A percentile compares a stretch with the other conserved stretches of the same genome.
Evolutionary conservation across 1,140 invertebrate species (phyloP).

Genomic region (Rhyzopertha dominica): DNA sequence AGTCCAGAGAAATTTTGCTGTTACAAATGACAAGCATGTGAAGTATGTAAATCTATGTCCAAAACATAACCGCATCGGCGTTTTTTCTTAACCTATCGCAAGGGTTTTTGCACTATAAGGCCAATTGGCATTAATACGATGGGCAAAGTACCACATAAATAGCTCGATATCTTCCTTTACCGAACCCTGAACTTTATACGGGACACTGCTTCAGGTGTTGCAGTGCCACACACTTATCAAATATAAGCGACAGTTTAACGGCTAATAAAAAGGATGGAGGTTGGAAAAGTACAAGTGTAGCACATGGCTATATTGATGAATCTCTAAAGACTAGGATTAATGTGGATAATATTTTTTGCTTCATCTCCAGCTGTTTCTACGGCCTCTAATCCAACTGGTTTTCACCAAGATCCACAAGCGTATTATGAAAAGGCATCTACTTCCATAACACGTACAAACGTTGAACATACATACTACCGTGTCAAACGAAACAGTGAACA

Average conservation of each 20-base stretch:
- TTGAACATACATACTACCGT: too few species aligned
- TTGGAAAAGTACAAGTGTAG: constrained; percentile 12
- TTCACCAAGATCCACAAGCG: too few species aligned
- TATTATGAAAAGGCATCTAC: too few species aligned
- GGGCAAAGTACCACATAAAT: constrained; percentile 10
- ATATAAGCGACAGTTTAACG: constrained; percentile 8
- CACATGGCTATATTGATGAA: constrained; percentile 11
- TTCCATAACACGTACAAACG: too few species aligned
- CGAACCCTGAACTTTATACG: constrained; percentile 2
- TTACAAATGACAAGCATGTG: constrained; percentile 10
- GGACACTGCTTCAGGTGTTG: constrained; percentile 5
- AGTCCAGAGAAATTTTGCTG: constrained; percentile 11
- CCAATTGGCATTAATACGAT: constrained; percentile 18
- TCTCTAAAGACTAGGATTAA: constrained; percentile 8
- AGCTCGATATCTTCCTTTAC: constrained; percentile 5
- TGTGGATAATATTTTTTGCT: too few species aligned
- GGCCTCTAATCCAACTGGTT: too few species aligned
- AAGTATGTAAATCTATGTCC: constrained; percentile 12
- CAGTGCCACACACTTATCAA: constrained; percentile 13
- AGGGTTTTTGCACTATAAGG: constrained; percentile 2
- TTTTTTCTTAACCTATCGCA: constrained; percentile 12
- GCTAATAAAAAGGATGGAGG: constrained; percentile 5
- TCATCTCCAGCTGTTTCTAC: too few species aligned
- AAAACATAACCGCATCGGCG: constrained; percentile 3
- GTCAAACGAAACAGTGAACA: too few species aligned